These are phyloP conservation scores for Stigmatopora nigra DNA, from an alignment of 2,113 vertebrate genomes.

Conservation along the genomic window DNA sequence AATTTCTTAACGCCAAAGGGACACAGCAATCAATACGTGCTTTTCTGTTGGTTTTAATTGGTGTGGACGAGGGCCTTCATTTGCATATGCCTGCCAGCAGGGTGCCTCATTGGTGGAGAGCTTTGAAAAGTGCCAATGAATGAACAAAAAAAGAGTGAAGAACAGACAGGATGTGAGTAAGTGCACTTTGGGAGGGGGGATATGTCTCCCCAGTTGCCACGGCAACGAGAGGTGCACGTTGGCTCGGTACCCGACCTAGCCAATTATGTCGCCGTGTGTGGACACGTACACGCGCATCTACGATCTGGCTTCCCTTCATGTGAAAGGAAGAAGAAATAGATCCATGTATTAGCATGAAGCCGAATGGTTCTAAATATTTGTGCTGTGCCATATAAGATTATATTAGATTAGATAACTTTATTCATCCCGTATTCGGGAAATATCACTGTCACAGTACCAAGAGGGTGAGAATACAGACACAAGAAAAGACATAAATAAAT, in stretches of 20 bases:
- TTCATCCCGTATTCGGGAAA: no score
- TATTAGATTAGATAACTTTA: no score
- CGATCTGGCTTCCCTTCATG: slow-evolving; percentile 50
- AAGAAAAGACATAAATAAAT: slow-evolving; percentile 22
- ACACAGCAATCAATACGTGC: slow-evolving; percentile 32
- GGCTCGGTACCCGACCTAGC: slow-evolving; percentile 55
- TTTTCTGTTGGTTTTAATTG: slow-evolving; percentile 50
- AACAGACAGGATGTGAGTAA: slow-evolving; percentile 64
- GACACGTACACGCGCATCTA: slow-evolving; percentile 23
- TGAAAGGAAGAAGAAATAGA: slow-evolving; percentile 42
- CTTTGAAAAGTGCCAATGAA: slow-evolving; percentile 57
- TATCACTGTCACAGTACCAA: no score
- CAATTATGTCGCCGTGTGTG: slow-evolving; percentile 48
- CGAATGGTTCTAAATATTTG: no score
- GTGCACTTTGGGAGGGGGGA: slow-evolving; percentile 55
- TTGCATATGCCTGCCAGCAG: slow-evolving; percentile 58
- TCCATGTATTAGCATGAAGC: slow-evolving; percentile 14
- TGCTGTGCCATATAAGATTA: no score
- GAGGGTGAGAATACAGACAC: slow-evolving; percentile 5
- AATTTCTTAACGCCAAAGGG: slow-evolving; percentile 18
- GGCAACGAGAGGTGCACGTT: slow-evolving; percentile 62
- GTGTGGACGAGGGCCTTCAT: slow-evolving; percentile 51
- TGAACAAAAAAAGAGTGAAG: slow-evolving; percentile 60
- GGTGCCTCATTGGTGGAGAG: slow-evolving; percentile 51
- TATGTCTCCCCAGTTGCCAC: slow-evolving; percentile 57